Evolutionary conservation across 2,797 vertebrate genomes (phyloP), one percentile per base, ranked within the genome.

Genomic region (Hydrophis major): DNA sequence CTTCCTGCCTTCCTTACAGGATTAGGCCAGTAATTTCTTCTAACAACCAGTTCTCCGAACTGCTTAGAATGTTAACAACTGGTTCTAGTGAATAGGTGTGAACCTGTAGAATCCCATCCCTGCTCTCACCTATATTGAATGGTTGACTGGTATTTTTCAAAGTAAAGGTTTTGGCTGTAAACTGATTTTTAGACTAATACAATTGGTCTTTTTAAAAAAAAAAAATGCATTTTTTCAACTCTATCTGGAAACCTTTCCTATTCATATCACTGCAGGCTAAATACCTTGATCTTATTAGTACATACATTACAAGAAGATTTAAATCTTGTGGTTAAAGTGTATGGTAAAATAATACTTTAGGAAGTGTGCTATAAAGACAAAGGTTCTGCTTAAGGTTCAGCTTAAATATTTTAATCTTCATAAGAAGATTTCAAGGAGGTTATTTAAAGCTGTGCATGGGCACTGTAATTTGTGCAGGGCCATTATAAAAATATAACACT

Each of bases 341-440:
- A 91, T 94, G 90, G 92, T 95, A 94, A 95, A 94, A 93, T 11
- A 18, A 88, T 59, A 8, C 69, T 92, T 89, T 90, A 89, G 92
- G 0, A 0, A 87, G 92, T 74, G 92, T 94, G 16, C 91, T 37
- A 11, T 55, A 61, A 92, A 90, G 94, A 90, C 37, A 91, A 92
- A 93, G 94, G 91, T 69, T 69, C 66, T 18, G n/a, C n/a, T 63
- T 74, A 91, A n/a, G 87, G 50, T 32, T 7, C 14, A n/a, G 16
- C 4, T 57, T n/a, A 11, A 93, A 78, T 61, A 57, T 90, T 87
- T 83, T 57, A 2, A 92, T 91, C 37, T 42, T 57, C 66, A 55
- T 94, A 94, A 12, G 25, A 7, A 47, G 50, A 32, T 12, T 13
- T 7, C 4, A 32, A 28, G 7, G 27, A 53, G 47, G 2, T 69